Evolutionary conservation across 2,888 invertebrate genomes (phyloP).

Genomic region (Drosophila quinaria): DNA sequence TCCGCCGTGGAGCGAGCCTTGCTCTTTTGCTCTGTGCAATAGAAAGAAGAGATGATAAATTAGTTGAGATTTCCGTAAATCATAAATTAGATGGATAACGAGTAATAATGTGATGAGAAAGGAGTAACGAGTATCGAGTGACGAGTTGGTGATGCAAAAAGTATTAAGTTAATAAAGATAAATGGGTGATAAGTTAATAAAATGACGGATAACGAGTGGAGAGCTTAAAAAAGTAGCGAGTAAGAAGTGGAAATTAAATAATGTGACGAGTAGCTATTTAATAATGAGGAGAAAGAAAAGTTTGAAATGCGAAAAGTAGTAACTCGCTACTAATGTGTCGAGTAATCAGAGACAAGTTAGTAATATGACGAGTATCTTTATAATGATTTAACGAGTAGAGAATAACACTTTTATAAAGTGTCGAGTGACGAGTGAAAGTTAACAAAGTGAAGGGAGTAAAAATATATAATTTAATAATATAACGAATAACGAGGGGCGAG

Average conservation of each 20-base stretch:
- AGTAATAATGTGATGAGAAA: not conserved
- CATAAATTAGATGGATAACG: too few species aligned
- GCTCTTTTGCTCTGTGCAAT: slow-evolving; percentile 89
- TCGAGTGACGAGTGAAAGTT: not conserved
- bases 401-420: not conserved
- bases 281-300: not conserved
- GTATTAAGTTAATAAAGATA: not conserved
- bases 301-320: not conserved
- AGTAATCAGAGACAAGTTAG: not conserved
- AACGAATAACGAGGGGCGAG: not conserved
- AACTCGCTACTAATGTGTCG: not conserved
- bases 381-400: not conserved
- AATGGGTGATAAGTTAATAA: not conserved
- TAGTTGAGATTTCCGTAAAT: not conserved
- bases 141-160: not conserved
- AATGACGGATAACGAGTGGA: too few species aligned
- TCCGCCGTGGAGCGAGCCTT: slow-evolving; percentile 92
- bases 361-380: not conserved
- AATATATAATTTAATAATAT: not conserved
- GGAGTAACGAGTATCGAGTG: not conserved
- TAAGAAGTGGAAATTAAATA: too few species aligned
- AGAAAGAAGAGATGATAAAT: not conserved
- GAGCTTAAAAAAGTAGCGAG: too few species aligned
- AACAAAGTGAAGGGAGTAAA: not conserved
- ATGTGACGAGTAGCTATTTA: not conserved